A percentile compares a stretch with the other conserved stretches of the same genome.
Evolutionary conservation across 2,888 invertebrate species (phyloP).

Genomic region (Apamea crenata): DNA sequence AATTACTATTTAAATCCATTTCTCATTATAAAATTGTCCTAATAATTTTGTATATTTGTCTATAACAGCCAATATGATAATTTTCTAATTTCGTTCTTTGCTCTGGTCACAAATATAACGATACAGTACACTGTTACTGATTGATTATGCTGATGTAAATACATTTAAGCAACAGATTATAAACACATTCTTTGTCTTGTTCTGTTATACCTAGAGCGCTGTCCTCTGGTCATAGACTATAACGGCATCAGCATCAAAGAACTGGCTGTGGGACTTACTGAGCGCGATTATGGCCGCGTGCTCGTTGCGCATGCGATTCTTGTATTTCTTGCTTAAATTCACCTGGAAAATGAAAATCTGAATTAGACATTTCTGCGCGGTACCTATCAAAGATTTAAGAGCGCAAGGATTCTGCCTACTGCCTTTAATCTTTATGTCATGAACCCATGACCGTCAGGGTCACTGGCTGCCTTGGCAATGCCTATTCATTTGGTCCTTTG

Average conservation of each 20-base stretch:
- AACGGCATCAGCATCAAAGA: slow-evolving; percentile 94
- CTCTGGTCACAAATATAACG: neutral
- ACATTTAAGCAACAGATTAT: neutral
- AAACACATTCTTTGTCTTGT: neutral
- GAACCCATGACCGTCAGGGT: neutral
- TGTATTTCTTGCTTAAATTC: slow-evolving; percentile 94
- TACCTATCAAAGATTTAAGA: neutral
- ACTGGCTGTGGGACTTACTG: slow-evolving; percentile 92
- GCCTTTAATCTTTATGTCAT: neutral
- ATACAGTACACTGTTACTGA: neutral
- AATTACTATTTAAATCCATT: neutral
- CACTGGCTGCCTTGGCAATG: neutral
- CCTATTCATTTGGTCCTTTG: no score
- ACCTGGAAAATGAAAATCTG: slow-evolving; percentile 85
- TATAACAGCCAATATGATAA: slow-evolving; percentile 7
- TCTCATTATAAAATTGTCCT: slow-evolving; percentile 38
- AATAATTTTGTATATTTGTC: slow-evolving; percentile 45
- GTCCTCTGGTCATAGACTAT: slow-evolving; percentile 96
- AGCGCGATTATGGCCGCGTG: slow-evolving; percentile 96
- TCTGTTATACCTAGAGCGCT: slow-evolving; percentile 89
- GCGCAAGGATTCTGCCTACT: neutral
- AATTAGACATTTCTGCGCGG: neutral
- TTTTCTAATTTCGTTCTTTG: neutral
- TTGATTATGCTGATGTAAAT: neutral
- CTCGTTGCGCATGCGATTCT: slow-evolving; percentile 95